phyloP scores from a whole-genome alignment of 2,797 vertebrate species.

The Neosalanx taihuensis region DNA sequence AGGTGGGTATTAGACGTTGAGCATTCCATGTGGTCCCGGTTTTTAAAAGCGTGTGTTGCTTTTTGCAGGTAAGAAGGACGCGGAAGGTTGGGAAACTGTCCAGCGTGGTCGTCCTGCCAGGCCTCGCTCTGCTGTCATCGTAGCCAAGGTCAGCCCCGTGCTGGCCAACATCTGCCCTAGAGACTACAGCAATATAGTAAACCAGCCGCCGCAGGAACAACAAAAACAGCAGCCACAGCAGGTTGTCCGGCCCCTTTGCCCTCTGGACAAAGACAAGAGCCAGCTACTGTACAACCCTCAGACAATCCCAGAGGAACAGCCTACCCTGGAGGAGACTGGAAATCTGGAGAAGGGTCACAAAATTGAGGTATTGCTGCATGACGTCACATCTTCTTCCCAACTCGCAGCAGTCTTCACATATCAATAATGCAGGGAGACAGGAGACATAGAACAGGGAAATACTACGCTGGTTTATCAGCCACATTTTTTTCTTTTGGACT shows the following conservation, averaged over 20 bases:
- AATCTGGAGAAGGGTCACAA: constrained; percentile 55
- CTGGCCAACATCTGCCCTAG: constrained; percentile 66
- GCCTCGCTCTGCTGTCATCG: constrained; percentile 81
- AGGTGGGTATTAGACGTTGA: not conserved
- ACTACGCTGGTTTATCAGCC: constrained; percentile 60
- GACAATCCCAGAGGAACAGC: constrained; percentile 35
- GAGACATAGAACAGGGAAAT: constrained; percentile 48
- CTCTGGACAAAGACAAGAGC: constrained; percentile 46
- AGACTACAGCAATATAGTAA: constrained; percentile 80
- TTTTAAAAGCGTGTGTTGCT: not conserved
- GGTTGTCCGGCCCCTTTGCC: constrained; percentile 44
- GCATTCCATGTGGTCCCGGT: no score
- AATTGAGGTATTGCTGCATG: constrained; percentile 70
- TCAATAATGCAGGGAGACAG: constrained; percentile 66
- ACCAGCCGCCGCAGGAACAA: constrained; percentile 63
- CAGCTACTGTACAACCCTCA: constrained; percentile 32
- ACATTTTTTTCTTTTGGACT: constrained; percentile 73
- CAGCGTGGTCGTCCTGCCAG: constrained; percentile 92
- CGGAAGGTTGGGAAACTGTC: constrained; percentile 97
- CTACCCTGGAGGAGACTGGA: constrained; percentile 47
- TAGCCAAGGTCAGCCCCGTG: constrained; percentile 74
- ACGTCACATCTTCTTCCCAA: constrained; percentile 46
- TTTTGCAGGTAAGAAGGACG: constrained; percentile 84
- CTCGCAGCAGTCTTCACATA: constrained; percentile 39
- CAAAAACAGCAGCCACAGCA: constrained; percentile 69